Percentiles rank a stretch among this genome's conserved stretches.
phyloP scores from a whole-genome alignment of 2,888 invertebrate genomes.

The Ashinkailepas kermadecensis region DNA sequence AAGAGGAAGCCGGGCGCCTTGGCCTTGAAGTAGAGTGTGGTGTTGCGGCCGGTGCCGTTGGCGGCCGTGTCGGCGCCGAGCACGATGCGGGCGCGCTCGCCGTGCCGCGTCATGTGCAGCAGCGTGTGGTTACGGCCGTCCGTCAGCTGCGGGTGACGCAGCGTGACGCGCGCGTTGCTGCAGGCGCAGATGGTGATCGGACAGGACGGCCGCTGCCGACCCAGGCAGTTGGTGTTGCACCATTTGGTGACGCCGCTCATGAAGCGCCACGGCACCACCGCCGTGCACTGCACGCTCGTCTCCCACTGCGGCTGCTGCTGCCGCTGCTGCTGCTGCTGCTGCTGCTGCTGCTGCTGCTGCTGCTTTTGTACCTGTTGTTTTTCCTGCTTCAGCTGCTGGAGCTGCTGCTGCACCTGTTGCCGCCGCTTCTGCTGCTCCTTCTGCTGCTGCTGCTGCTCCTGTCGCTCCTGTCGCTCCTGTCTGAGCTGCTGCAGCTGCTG shows the following conservation, averaged over 20 bases:
- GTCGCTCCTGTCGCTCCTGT: not conserved
- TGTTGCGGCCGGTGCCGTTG: not conserved
- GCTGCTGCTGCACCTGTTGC: not conserved
- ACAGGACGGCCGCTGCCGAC: not conserved
- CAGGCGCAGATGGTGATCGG: constrained; percentile 20
- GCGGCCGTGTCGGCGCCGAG: not conserved
- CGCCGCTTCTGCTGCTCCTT: not conserved
- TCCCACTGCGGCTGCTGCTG: not conserved
- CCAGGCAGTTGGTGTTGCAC: constrained; percentile 14
- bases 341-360: not conserved
- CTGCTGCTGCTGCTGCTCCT: not conserved
- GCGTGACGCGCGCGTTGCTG: not conserved
- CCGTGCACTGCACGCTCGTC: constrained; percentile 17
- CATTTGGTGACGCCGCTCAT: constrained; percentile 17
- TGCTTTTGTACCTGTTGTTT: not conserved
- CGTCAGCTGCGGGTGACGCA: not conserved
- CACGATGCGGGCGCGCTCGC: not conserved
- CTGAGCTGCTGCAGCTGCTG: not conserved
- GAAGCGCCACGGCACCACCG: constrained; percentile 6
- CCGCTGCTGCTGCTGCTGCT: not conserved
- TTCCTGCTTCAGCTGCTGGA: not conserved
- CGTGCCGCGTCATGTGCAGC: not conserved
- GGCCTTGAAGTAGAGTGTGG: constrained; percentile 8
- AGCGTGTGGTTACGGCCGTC: not conserved
- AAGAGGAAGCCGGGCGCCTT: constrained; percentile 17